Base-by-base conservation (phyloP, 2,888 invertebrate species). In the Eucera pruinosa region DNA sequence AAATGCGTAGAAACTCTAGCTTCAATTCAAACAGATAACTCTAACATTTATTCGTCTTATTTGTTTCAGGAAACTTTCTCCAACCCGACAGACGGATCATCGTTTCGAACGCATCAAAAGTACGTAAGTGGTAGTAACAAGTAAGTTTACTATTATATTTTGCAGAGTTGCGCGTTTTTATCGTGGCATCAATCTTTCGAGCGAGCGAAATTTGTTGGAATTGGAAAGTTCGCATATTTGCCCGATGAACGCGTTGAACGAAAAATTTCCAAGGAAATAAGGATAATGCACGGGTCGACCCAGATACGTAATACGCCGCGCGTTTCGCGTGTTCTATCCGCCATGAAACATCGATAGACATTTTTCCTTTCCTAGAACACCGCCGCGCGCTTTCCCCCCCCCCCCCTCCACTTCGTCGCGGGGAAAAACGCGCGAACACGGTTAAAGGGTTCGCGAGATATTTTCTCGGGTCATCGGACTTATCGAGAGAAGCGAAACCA, bases 241-340 rank as follows among this genome's bases (percentile, higher is more conserved):
- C 13, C 0, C 27, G 39, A 39, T 11, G n/a, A 36, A 3, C 25
- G 27, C 13, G 41, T 54, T 11, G 20, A 27, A 25, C 11, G 54
- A 20, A 64, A 45, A 54, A 70, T 47, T 70, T 69, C 18, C 6
- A 48, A 27, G 33, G 27, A 20, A 55, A 55, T 27, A 39, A 13
- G 36, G 18, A 18, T 18, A 36, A 18, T 36, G 30, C 18, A 15
- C 39, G 11, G 20, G n/a, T 15, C 33, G 43, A 39, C 45, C 60
- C 9, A 50, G 25, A 67, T 57, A 30, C 33, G 25, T 50, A 50
- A 64, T 41, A 50, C n/a, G 18, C 25, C 23, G 39, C 23, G n/a
- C 25, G 15, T 55, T 55, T 15, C 7, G 18, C n/a, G 25, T 2
- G 27, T 30, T 61, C 39, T 30, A 41, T 33, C 41, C 13, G 7